Conservation (phyloP, 2,113 vertebrate species). For the Tautogolabrus adspersus region DNA sequence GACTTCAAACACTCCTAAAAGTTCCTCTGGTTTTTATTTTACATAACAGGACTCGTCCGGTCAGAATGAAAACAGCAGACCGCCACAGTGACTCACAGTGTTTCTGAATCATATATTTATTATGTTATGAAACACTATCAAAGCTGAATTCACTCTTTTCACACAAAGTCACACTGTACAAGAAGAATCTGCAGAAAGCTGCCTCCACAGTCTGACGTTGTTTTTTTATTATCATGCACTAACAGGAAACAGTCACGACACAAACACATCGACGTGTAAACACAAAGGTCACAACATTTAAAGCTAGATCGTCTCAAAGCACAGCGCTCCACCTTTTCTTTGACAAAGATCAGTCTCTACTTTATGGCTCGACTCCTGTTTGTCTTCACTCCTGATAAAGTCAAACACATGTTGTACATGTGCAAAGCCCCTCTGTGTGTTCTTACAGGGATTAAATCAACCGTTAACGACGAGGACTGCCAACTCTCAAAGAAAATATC, state of each 20-base stretch:
- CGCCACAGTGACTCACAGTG: neutral
- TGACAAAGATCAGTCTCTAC: slow-evolving; percentile 47
- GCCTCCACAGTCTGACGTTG: slow-evolving; percentile 28
- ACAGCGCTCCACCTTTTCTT: slow-evolving; percentile 12
- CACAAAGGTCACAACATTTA: slow-evolving; percentile 39
- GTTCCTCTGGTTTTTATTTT: neutral
- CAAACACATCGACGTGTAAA: slow-evolving; percentile 23
- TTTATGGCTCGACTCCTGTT: slow-evolving; percentile 67
- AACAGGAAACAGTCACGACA: slow-evolving; percentile 48
- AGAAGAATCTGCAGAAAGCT: slow-evolving; percentile 41
- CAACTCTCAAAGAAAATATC: too few species aligned
- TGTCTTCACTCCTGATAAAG: slow-evolving; percentile 27
- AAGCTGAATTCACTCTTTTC: slow-evolving; percentile 39
- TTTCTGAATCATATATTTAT: slow-evolving; percentile 64
- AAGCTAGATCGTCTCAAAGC: slow-evolving; percentile 2
- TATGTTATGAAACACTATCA: slow-evolving; percentile 56
- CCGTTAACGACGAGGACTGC: neutral
- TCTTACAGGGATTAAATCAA: slow-evolving; percentile 4
- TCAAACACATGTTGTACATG: slow-evolving; percentile 8
- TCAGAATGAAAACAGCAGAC: slow-evolving; percentile 1
- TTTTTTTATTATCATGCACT: slow-evolving; percentile 40
- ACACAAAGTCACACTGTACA: slow-evolving; percentile 63
- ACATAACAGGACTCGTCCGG: neutral
- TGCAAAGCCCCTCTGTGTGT: slow-evolving; percentile 20
- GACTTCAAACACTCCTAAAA: too few species aligned